phyloP scores from a whole-genome alignment of 2,888 invertebrate genomes.

The Platycheirus albimanus region DNA sequence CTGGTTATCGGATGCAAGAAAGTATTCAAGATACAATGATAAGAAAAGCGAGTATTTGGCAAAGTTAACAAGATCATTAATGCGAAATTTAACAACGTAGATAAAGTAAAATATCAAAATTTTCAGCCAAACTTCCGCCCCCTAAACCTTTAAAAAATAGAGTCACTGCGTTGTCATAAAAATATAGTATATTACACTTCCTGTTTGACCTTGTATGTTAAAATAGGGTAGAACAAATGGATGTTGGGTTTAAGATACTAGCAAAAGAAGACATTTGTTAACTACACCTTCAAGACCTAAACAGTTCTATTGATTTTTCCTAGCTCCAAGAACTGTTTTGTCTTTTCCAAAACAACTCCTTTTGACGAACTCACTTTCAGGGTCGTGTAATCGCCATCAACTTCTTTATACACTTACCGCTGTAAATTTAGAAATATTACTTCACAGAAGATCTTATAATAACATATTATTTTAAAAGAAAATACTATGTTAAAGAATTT shows the following conservation, averaged over 20 bases:
- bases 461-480: not conserved
- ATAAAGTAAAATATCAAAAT: conserved; percentile 24
- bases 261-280: not conserved
- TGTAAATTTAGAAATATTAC: not conserved
- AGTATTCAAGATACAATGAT: no score
- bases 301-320: conserved; percentile 31
- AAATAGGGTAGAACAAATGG: conserved; percentile 13
- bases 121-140: conserved; percentile 11
- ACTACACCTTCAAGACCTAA: not conserved
- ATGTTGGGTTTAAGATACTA: not conserved
- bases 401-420: conserved; percentile 16
- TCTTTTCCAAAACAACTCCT: not conserved
- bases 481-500: not conserved
- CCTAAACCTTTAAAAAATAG: no score
- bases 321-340: not conserved
- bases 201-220: no score
- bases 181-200: conserved; percentile 64
- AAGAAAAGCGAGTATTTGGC: conserved; percentile 8
- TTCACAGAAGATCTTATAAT: not conserved
- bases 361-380: not conserved
- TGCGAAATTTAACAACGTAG: no score
- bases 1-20: no score
- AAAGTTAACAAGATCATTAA: not conserved
- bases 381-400: not conserved
- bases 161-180: conserved; percentile 28